These are phyloP conservation scores for Dendroctonus valens DNA, from an alignment of 1,140 invertebrate species.

Conservation along the genomic window DNA sequence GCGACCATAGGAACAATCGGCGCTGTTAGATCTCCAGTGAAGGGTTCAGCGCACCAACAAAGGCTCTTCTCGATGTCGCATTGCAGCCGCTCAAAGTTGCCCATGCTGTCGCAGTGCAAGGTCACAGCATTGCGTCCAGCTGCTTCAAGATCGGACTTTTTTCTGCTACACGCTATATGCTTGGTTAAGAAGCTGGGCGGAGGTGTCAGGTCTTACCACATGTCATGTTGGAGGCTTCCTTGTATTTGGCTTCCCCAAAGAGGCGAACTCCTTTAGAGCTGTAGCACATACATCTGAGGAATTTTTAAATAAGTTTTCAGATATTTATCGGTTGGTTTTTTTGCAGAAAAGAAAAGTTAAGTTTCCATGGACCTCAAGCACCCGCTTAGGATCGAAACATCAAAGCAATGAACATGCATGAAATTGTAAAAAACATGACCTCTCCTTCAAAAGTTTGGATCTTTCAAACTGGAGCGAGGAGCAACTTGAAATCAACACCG, in stretches of 20 bases:
- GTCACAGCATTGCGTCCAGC: slow-evolving; percentile 45
- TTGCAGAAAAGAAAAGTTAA: no score
- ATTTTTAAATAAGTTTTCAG: no score
- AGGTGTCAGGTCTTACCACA: slow-evolving; percentile 23
- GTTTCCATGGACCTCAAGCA: no score
- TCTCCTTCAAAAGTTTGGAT: no score
- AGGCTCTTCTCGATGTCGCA: slow-evolving; percentile 55
- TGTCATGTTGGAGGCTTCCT: slow-evolving; percentile 32
- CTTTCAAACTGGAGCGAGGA: no score
- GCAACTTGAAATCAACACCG: no score
- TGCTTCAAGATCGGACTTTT: slow-evolving; percentile 52
- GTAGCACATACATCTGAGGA: slow-evolving; percentile 32
- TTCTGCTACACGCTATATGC: slow-evolving; percentile 55
- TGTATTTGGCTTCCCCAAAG: slow-evolving; percentile 31
- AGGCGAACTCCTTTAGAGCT: slow-evolving; percentile 26
- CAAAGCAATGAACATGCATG: no score
- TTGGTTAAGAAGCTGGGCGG: background rate
- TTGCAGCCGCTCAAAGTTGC: slow-evolving; percentile 62
- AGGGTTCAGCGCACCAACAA: slow-evolving; percentile 61
- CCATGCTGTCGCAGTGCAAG: slow-evolving; percentile 58
- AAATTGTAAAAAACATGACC: no score
- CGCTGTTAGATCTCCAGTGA: slow-evolving; percentile 54
- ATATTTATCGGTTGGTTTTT: no score
- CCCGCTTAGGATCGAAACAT: no score
- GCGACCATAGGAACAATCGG: slow-evolving; percentile 54